Conservation (phyloP, 2,113 vertebrate species). For the Albula glossodonta region DNA sequence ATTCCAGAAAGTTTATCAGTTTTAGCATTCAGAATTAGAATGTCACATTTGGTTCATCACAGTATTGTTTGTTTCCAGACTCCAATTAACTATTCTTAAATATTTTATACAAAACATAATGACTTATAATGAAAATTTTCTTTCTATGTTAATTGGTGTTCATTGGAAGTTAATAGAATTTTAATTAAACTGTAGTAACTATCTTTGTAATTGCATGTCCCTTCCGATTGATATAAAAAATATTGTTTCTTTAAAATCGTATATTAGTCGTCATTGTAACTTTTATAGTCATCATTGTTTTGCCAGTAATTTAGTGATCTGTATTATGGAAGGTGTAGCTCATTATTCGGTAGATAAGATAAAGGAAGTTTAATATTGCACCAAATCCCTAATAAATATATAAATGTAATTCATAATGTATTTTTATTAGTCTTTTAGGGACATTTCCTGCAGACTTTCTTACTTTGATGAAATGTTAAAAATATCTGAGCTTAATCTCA, state of each 20-base stretch:
- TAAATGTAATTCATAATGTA: not conserved
- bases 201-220: slow-evolving; percentile 57
- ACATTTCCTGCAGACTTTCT: not conserved
- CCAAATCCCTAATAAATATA: not conserved
- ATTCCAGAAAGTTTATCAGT: slow-evolving; percentile 2
- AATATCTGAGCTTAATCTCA: not conserved
- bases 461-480: not conserved
- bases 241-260: not conserved
- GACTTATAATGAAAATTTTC: slow-evolving; percentile 61
- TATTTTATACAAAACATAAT: slow-evolving; percentile 64
- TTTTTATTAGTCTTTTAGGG: not conserved
- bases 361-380: not conserved
- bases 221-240: not conserved
- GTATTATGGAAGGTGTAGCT: not conserved
- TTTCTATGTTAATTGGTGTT: slow-evolving; percentile 63
- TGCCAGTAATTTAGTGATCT: not conserved
- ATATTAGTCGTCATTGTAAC: not conserved
- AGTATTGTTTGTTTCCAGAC: slow-evolving; percentile 51
- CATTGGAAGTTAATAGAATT: slow-evolving; percentile 71
- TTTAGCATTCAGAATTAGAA: slow-evolving; percentile 18
- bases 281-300: not conserved
- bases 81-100: slow-evolving; percentile 58
- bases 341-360: not conserved
- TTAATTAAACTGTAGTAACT: slow-evolving; percentile 63
- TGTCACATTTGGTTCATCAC: slow-evolving; percentile 37